These are phyloP conservation scores for Phyllostomus discolor DNA, from an alignment of 2,113 vertebrate species.

Conservation along the genomic window DNA sequence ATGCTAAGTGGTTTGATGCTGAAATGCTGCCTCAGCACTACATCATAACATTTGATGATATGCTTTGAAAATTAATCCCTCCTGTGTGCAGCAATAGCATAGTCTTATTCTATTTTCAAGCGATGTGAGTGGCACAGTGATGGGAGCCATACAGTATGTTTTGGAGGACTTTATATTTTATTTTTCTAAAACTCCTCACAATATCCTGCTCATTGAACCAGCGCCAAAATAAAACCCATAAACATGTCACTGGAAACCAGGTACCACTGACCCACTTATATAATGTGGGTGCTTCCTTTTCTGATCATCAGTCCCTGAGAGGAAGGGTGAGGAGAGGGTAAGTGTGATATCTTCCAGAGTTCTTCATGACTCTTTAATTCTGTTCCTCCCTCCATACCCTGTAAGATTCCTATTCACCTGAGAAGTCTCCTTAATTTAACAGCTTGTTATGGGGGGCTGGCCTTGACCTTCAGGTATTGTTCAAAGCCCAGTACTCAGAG, in stretches of 20 bases:
- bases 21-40: not conserved
- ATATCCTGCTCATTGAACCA: not conserved
- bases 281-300: not conserved
- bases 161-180: not conserved
- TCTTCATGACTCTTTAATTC: not conserved
- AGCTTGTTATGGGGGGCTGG: not conserved
- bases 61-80: not conserved
- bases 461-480: not conserved
- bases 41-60: not conserved
- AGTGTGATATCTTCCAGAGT: not conserved
- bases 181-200: not conserved
- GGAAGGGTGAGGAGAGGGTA: not conserved
- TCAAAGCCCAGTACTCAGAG: not conserved
- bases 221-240: not conserved
- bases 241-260: not conserved
- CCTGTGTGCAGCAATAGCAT: not conserved
- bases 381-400: not conserved
- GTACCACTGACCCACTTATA: not conserved
- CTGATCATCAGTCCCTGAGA: not conserved
- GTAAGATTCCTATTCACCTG: not conserved
- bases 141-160: not conserved
- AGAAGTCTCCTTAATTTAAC: not conserved
- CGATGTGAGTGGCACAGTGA: not conserved
- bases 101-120: not conserved
- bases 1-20: not conserved